Percentiles rank a stretch among this genome's conserved stretches.
Conservation (phyloP, 2,888 invertebrate species). For the Salpingus planirostris region DNA sequence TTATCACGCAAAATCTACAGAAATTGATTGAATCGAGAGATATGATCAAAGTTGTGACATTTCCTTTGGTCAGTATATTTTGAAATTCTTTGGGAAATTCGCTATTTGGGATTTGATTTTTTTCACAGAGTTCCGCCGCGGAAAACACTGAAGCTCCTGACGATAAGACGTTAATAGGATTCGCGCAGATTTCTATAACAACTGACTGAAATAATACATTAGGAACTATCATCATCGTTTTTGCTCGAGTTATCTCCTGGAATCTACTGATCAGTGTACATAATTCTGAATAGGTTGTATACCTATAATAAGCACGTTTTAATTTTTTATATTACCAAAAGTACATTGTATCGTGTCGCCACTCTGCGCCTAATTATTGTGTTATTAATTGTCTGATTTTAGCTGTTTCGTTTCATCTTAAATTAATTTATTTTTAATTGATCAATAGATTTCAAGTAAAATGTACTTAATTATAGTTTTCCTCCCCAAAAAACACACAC, state of each 20-base stretch:
- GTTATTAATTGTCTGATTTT: conserved; percentile 5
- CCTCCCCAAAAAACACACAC: conserved; percentile 8
- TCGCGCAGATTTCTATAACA: conserved; percentile 95
- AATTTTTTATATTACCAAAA: conserved; percentile 8
- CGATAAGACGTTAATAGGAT: conserved; percentile 91
- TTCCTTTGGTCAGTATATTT: conserved; percentile 62
- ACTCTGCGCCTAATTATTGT: no score
- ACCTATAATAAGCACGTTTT: no score
- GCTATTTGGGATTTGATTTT: no score
- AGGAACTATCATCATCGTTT: no score
- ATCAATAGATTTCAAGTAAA: conserved; percentile 30
- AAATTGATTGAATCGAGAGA: conserved; percentile 71
- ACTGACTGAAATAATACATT: conserved; percentile 54
- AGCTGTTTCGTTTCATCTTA: conserved; percentile 6
- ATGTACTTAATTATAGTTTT: conserved; percentile 24
- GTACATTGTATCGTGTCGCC: no score
- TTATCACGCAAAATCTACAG: conserved; percentile 90
- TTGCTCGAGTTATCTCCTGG: conserved; percentile 24
- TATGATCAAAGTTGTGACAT: conserved; percentile 68
- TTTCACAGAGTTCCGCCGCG: conserved; percentile 59
- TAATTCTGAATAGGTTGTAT: conserved; percentile 26
- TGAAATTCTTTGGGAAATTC: no score
- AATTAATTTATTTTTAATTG: conserved; percentile 9
- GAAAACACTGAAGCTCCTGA: conserved; percentile 76
- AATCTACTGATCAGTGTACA: conserved; percentile 33